Evolutionary conservation across 2,797 vertebrate species (phyloP), one percentile per base, ranked within the genome.

Genomic region (Aulostomus chinensis): DNA sequence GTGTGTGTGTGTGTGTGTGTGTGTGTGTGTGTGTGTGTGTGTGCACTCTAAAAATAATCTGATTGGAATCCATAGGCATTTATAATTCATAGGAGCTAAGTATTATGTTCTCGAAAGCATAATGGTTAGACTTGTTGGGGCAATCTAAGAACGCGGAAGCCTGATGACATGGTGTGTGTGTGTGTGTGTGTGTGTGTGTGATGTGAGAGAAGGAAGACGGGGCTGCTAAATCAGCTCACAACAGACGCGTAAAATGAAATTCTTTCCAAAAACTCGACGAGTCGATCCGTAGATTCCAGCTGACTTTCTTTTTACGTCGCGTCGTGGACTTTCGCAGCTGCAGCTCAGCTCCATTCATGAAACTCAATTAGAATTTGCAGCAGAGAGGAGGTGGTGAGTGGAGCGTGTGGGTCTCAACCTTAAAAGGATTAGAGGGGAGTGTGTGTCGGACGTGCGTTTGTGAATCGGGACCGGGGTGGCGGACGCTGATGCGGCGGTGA

Each of bases 1-100:
- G 3, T 59, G 34, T 42, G 58, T 55, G 38, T 40, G 39, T 28
- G n/a, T 37, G 45, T 51, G 40, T 45, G 38, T 32, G 31, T 31
- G 41, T 55, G 28, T 31, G 12, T 3, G 29, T 3, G 3, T 4
- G 18, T 9, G 15, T 9, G 33, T 25, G 18, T n/a, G 50, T 49
- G 48, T 42, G 39, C 5, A 7, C 28, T 45, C 84, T 79, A 76
- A 74, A 84, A 84, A 78, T 86, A 83, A 68, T 59, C 65, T 2
- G 20, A 46, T 29, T 66, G 48, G 56, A 80, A 75, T 80, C 70
- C 47, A 71, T 58, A 32, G 13, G 55, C 68, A 84, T 84, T 55
- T 76, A 85, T 86, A 73, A 88, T 86, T 83, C 52, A 84, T 67
- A 38, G 42, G 43, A 42, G 56, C 48, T 35, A 68, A 80, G 76